Percentiles rank a stretch among this genome's conserved stretches.
Conservation (phyloP, 2,797 vertebrate species). For the Chelon labrosus region DNA sequence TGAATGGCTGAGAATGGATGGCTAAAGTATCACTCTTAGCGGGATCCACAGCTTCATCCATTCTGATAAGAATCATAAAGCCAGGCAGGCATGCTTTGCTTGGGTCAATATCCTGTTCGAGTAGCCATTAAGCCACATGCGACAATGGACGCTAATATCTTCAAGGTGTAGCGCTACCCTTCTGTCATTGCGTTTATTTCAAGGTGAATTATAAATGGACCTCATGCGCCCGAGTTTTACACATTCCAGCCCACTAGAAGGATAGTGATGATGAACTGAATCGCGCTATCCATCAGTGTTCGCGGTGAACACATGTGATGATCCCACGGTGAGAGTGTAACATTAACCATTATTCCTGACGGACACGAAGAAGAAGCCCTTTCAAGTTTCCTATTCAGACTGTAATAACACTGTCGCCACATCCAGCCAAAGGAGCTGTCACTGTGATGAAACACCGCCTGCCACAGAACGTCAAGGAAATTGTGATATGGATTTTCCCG, state of each 20-base stretch:
- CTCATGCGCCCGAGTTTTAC: conserved; percentile 46
- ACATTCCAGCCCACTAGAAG: conserved; percentile 40
- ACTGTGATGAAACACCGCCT: conserved; percentile 66
- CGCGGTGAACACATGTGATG: conserved; percentile 56
- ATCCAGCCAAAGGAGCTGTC: conserved; percentile 61
- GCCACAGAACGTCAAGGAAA: conserved; percentile 58
- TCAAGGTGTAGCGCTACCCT: conserved; percentile 65
- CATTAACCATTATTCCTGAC: conserved; percentile 68
- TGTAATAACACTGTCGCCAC: conserved; percentile 59
- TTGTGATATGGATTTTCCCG: conserved; percentile 59
- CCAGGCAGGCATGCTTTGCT: conserved; percentile 70
- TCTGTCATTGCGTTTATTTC: conserved; percentile 79
- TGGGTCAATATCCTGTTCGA: conserved; percentile 83
- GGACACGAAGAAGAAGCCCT: conserved; percentile 53
- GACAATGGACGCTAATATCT: conserved; percentile 79
- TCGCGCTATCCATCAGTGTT: conserved; percentile 74
- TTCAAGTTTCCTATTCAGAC: conserved; percentile 61
- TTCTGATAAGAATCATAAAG: conserved; percentile 83
- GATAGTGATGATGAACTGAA: conserved; percentile 63
- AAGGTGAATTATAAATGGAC: conserved; percentile 83
- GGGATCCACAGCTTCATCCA: conserved; percentile 69
- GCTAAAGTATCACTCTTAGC: conserved; percentile 79
- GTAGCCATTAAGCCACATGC: conserved; percentile 74
- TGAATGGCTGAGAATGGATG: conserved; percentile 77
- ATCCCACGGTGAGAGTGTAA: conserved; percentile 48